Evolutionary conservation across 1,140 invertebrate genomes (phyloP), one percentile per base, ranked within the genome.

Genomic region (Psix sp.): DNA sequence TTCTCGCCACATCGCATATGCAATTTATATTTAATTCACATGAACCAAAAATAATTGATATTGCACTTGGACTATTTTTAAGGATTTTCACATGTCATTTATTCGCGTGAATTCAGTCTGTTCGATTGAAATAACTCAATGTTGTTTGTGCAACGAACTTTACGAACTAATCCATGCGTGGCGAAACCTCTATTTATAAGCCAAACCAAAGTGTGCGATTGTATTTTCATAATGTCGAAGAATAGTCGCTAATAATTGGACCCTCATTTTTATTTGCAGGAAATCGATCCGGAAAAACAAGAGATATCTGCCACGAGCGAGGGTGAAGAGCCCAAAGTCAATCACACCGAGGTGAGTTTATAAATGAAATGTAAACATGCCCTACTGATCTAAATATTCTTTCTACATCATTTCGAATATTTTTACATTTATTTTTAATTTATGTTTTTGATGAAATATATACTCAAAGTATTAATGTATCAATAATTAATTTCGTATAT

Each of bases 211-310:
- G 7, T 24, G 11, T n/a, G 13, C 13, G 18, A 45, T 46, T 26
- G 15, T 46, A 39, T 46, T 52, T 46, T 54, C 35, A 24, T 31
- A n/a, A n/a, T 13, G 7, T 4, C 16, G 5, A 15, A 17, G 2
- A 20, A 10, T 1, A 3, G 15, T 36, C 7, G 10, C 9, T 48
- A 11, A 18, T 18, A 7, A 15, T 49, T 31, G 6, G 48, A 38
- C 18, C 26, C 10, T 45, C 43, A 68, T 63, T 46, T 79, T 80
- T 70, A 72, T 71, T 86, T 84, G 7, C 40, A 91, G 90, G 90
- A 91, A 83, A 89, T 90, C 63, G 90, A 91, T 78, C 88, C 90
- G 52, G 90, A 91, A 43, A 89, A 90, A 67, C 90, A 91, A 77
- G 86, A 87, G 48, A 74, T 84, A 11, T 81, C 80, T 26, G 77